phyloP scores from a whole-genome alignment of 2,113 vertebrate species.

The Percopsis transmontana region DNA sequence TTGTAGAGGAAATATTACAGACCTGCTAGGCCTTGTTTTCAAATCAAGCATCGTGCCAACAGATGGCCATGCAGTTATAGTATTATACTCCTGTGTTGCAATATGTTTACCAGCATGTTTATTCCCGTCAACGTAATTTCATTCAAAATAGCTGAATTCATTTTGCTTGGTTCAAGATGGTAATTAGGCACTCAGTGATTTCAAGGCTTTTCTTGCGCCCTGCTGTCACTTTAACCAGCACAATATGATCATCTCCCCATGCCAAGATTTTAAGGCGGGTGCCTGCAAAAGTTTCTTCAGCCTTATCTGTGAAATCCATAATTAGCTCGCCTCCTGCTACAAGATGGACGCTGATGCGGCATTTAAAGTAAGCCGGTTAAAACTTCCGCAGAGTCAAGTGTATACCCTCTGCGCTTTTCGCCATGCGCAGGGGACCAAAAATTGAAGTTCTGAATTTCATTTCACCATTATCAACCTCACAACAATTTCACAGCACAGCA shows the following conservation, averaged over 20 bases:
- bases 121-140: background rate
- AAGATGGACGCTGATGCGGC: constrained; percentile 9
- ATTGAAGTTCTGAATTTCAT: constrained; percentile 57
- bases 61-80: background rate
- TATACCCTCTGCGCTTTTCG: constrained; percentile 3
- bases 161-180: constrained; percentile 5
- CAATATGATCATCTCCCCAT: background rate
- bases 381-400: constrained; percentile 24
- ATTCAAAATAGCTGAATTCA: constrained; percentile 1
- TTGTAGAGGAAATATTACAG: background rate
- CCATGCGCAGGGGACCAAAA: constrained; percentile 25
- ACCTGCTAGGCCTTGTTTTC: background rate
- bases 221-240: background rate
- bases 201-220: background rate
- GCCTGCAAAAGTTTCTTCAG: background rate
- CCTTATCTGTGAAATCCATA: constrained; percentile 33
- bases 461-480: constrained; percentile 65
- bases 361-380: constrained; percentile 21
- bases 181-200: background rate
- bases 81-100: background rate
- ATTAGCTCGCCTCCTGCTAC: constrained; percentile 37
- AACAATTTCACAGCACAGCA: constrained; percentile 78
- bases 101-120: background rate
- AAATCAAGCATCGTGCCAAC: background rate
- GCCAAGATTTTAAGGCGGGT: constrained; percentile 3